These are phyloP conservation scores for Berghia stephanieae DNA, from an alignment of 1,140 invertebrate genomes.

Conservation along the genomic window DNA sequence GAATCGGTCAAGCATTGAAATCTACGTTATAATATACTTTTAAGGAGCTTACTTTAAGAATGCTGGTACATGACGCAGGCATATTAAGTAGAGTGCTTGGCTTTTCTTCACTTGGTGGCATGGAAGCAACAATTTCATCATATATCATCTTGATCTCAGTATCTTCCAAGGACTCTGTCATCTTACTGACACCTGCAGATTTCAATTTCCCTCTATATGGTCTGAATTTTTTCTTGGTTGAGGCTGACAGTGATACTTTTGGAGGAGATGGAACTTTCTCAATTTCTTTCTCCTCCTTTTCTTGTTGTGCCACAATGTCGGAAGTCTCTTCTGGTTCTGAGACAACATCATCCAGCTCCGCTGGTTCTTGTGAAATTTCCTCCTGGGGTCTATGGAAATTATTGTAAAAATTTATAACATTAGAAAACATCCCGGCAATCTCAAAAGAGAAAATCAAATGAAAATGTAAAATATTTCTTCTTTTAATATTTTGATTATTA, in stretches of 20 bases:
- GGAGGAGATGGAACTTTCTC: neutral
- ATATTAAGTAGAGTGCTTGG: constrained; percentile 48
- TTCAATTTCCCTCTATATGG: constrained; percentile 56
- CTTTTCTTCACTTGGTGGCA: constrained; percentile 37
- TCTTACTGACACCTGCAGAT: constrained; percentile 47
- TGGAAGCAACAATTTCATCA: constrained; percentile 39
- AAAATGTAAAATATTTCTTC: too few relatives aligned
- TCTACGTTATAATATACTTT: too few relatives aligned
- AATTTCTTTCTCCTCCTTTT: constrained; percentile 8
- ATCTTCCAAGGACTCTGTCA: constrained; percentile 60
- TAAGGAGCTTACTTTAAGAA: constrained; percentile 61
- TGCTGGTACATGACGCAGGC: constrained; percentile 60
- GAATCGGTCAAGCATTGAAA: too few relatives aligned
- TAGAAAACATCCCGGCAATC: too few relatives aligned
- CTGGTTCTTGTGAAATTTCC: neutral
- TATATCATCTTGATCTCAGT: constrained; percentile 57
- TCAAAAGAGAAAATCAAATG: too few relatives aligned
- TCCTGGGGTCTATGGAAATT: neutral
- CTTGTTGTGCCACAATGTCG: neutral
- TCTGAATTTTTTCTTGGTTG: constrained; percentile 48
- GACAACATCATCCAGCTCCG: constrained; percentile 18
- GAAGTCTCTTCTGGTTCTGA: neutral
- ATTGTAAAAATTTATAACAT: too few relatives aligned
- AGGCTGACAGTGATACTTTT: neutral
- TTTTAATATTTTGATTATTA: too few relatives aligned